Evolutionary conservation across 2,797 vertebrate genomes (phyloP).

Genomic region (Numenius phaeopus): DNA sequence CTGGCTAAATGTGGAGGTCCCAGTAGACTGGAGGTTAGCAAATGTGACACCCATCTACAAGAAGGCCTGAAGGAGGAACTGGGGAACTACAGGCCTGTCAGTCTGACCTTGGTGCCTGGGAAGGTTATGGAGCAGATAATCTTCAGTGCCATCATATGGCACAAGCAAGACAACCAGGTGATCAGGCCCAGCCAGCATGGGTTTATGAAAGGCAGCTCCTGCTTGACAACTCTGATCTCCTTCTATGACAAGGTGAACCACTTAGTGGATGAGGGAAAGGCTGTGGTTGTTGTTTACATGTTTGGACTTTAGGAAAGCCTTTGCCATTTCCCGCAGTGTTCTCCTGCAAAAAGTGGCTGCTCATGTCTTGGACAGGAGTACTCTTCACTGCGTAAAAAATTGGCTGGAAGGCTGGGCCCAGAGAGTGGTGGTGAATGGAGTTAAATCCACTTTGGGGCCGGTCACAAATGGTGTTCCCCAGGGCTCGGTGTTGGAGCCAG

Average conservation of each 20-base stretch:
- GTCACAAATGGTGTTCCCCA: no score
- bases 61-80: background rate
- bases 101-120: background rate
- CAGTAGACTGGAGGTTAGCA: background rate
- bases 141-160: background rate
- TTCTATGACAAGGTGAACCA: background rate
- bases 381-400: background rate
- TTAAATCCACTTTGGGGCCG: no score
- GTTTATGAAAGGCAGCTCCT: background rate
- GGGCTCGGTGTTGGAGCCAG: no score
- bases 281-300: background rate
- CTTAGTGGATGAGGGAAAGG: background rate
- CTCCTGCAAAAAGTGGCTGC: background rate
- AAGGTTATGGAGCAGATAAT: background rate
- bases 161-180: background rate
- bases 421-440: no score
- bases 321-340: background rate
- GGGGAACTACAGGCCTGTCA: background rate
- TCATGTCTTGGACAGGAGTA: background rate
- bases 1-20: background rate
- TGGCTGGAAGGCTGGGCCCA: background rate
- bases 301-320: background rate
- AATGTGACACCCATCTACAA: background rate
- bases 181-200: background rate
- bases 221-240: background rate